These are phyloP conservation scores for Silurus aristotelis DNA, from an alignment of 2,797 vertebrate genomes.

Conservation along the genomic window DNA sequence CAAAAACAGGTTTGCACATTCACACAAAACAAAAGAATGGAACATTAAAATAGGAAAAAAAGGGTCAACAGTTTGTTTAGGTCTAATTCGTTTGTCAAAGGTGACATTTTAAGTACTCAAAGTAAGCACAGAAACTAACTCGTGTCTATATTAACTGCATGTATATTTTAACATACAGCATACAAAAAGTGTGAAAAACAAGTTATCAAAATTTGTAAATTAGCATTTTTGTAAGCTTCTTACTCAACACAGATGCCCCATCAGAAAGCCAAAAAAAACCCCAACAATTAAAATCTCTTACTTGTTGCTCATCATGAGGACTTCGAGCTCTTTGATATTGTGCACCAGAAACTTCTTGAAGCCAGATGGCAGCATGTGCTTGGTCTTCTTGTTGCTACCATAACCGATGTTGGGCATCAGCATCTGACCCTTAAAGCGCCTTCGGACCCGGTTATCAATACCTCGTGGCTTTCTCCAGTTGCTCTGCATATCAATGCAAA, in stretches of 20 bases:
- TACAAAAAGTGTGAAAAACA: neutral
- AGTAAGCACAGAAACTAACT: neutral
- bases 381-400: slow-evolving; percentile 97
- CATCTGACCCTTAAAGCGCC: slow-evolving; percentile 98
- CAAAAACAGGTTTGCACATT: neutral
- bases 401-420: slow-evolving; percentile 99
- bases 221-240: neutral
- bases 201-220: neutral
- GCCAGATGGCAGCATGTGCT: slow-evolving; percentile 93
- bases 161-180: neutral
- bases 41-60: neutral
- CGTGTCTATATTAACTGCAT: neutral
- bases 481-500: slow-evolving; percentile 71
- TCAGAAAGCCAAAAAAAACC: neutral
- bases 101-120: neutral
- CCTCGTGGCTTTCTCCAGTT: slow-evolving; percentile 99
- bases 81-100: neutral
- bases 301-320: slow-evolving; percentile 99
- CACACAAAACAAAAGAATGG: neutral
- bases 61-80: neutral
- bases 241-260: neutral
- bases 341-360: slow-evolving; percentile 97
- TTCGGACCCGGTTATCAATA: slow-evolving; percentile 95
- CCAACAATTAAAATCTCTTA: slow-evolving; percentile 69
- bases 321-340: slow-evolving; percentile 95